Percentiles rank a stretch among this genome's conserved stretches.
phyloP scores from a whole-genome alignment of 2,113 vertebrate genomes.

The Pseudorasbora parva region DNA sequence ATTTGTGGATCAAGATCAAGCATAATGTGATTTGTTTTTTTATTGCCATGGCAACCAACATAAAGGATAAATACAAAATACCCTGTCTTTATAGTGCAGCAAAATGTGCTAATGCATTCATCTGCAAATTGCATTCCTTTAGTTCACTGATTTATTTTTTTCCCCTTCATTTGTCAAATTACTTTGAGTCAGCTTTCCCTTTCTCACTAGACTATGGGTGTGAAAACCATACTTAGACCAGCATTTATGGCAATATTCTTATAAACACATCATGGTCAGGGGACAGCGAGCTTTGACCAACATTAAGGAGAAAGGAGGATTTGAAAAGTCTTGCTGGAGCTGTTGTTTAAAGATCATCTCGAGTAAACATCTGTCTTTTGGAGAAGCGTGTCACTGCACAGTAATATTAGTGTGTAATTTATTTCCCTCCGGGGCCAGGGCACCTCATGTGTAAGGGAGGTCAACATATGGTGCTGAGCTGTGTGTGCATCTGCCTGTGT shows the following conservation, averaged over 20 bases:
- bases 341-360: slow-evolving; percentile 46
- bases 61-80: not conserved
- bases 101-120: not conserved
- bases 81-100: not conserved
- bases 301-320: not conserved
- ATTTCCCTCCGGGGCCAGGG: slow-evolving; percentile 48
- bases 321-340: not conserved
- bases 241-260: not conserved
- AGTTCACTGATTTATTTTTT: not conserved
- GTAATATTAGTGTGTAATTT: slow-evolving; percentile 51
- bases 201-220: not conserved
- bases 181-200: not conserved
- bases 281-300: not conserved
- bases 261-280: slow-evolving; percentile 1
- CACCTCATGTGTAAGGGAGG: slow-evolving; percentile 52
- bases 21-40: not conserved
- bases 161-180: not conserved
- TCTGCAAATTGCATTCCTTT: not conserved
- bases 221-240: not conserved
- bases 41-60: not conserved
- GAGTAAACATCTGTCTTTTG: slow-evolving; percentile 47
- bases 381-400: slow-evolving; percentile 23
- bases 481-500: not conserved
- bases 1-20: too few species aligned
- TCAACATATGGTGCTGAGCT: slow-evolving; percentile 54